A percentile compares a stretch with the other conserved stretches of the same genome.
phyloP scores from a whole-genome alignment of 2,113 vertebrate species.

The Limanda limanda region DNA sequence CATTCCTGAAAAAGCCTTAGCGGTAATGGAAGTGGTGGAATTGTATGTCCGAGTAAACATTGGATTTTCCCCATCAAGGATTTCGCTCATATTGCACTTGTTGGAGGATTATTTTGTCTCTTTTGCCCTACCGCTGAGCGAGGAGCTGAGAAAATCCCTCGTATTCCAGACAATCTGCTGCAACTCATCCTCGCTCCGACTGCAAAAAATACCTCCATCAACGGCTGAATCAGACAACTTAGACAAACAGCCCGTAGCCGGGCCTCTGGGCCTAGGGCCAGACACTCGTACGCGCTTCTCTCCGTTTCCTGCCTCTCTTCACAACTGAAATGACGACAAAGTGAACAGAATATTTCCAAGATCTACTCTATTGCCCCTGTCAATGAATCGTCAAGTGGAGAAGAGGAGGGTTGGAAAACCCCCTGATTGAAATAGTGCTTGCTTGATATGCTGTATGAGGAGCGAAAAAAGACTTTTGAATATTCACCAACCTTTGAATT shows the following conservation, averaged over 20 bases:
- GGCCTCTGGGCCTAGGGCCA: constrained; percentile 55
- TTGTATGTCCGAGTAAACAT: constrained; percentile 64
- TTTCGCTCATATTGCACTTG: constrained; percentile 73
- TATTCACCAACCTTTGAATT: too few species aligned
- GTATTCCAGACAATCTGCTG: constrained; percentile 64
- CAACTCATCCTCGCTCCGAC: constrained; percentile 58
- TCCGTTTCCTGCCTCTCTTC: constrained; percentile 33
- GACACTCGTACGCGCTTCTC: constrained; percentile 20
- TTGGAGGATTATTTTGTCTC: constrained; percentile 73
- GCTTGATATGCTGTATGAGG: too few species aligned
- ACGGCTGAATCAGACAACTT: constrained; percentile 49
- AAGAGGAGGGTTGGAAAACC: background rate
- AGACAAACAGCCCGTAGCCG: constrained; percentile 56
- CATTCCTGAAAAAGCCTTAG: constrained; percentile 1
- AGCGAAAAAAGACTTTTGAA: background rate
- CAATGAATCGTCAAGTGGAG: constrained; percentile 26
- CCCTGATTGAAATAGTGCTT: constrained; percentile 13
- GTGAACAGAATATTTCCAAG: constrained; percentile 52
- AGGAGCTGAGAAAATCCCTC: constrained; percentile 71
- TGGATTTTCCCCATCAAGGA: constrained; percentile 67
- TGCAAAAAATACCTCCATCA: constrained; percentile 72
- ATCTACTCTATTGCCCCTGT: constrained; percentile 30
- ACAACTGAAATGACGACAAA: constrained; percentile 45
- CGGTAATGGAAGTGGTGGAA: constrained; percentile 41
- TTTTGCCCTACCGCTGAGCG: constrained; percentile 46